Percentiles rank a stretch among this genome's conserved stretches.
These are phyloP conservation scores for Atta cephalotes DNA, from an alignment of 1,140 invertebrate species.

Conservation along the genomic window DNA sequence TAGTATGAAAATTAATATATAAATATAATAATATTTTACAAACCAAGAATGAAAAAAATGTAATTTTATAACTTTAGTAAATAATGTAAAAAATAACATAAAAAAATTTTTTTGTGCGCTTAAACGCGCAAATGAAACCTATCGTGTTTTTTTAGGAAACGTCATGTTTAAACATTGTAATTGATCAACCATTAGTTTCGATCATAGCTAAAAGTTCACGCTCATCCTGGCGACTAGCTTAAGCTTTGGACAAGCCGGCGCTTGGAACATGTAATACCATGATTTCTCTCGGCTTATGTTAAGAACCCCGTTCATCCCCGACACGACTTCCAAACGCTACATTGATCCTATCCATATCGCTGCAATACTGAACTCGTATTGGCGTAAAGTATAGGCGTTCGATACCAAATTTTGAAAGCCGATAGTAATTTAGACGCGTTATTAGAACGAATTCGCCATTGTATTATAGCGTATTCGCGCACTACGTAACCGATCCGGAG, in stretches of 20 bases:
- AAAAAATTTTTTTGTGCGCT: not conserved
- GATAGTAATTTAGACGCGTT: constrained; percentile 37
- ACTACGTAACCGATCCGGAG: constrained; percentile 41
- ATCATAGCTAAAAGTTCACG: constrained; percentile 13
- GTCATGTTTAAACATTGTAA: not conserved
- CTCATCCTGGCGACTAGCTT: constrained; percentile 35
- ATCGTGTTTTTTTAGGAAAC: not conserved
- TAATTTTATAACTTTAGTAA: not conserved
- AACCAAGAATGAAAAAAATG: not conserved
- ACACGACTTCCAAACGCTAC: constrained; percentile 48
- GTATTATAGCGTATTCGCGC: constrained; percentile 26
- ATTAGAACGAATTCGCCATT: constrained; percentile 65
- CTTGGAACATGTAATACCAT: constrained; percentile 42
- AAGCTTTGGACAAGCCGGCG: constrained; percentile 41
- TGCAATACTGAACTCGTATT: constrained; percentile 20
- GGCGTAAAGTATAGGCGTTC: constrained; percentile 1
- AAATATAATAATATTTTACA: constrained; percentile 21
- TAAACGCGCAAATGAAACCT: not conserved
- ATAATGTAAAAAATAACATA: not conserved
- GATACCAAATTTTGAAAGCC: constrained; percentile 26
- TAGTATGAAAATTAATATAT: not conserved
- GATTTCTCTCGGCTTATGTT: constrained; percentile 61
- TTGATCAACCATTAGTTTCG: not conserved
- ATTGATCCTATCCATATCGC: constrained; percentile 47
- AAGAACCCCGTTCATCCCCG: constrained; percentile 58